These are phyloP conservation scores for Eustalomyia histrio DNA, from an alignment of 2,888 invertebrate genomes.

Conservation along the genomic window DNA sequence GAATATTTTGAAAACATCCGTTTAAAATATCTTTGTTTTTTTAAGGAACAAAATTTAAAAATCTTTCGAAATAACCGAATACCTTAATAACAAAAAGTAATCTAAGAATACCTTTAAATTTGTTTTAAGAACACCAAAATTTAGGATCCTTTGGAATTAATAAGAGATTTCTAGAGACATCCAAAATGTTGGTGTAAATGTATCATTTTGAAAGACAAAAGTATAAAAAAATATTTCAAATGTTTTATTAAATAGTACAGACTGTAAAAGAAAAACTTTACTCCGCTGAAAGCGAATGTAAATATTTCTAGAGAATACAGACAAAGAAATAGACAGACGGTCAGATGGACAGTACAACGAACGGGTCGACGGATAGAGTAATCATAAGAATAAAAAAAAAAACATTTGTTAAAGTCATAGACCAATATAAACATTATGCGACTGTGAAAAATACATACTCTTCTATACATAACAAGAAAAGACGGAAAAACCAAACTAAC, in stretches of 20 bases:
- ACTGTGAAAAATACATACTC: conserved; percentile 17
- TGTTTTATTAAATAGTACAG: not conserved
- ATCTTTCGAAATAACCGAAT: too few relatives aligned
- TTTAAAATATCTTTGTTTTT: too few relatives aligned
- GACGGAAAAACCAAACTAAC: conserved; percentile 71
- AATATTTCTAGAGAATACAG: conserved; percentile 33
- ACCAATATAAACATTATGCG: conserved; percentile 48
- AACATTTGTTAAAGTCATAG: conserved; percentile 62
- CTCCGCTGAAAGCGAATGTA: conserved; percentile 57
- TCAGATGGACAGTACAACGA: not conserved
- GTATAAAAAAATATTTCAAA: not conserved
- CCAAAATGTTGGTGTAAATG: too few relatives aligned
- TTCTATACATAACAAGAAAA: conserved; percentile 32
- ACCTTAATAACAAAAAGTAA: too few relatives aligned
- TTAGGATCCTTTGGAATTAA: too few relatives aligned
- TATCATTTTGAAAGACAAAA: too few relatives aligned
- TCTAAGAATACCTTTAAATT: too few relatives aligned
- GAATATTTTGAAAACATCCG: too few relatives aligned
- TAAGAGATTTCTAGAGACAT: too few relatives aligned
- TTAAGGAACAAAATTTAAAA: too few relatives aligned
- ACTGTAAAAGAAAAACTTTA: not conserved
- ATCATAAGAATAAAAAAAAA: conserved; percentile 38
- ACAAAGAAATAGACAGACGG: conserved; percentile 26
- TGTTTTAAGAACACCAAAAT: too few relatives aligned
- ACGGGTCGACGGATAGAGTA: conserved; percentile 10